These are phyloP conservation scores for Petrocephalus sullivani DNA, from an alignment of 2,797 vertebrate genomes.

Conservation along the genomic window DNA sequence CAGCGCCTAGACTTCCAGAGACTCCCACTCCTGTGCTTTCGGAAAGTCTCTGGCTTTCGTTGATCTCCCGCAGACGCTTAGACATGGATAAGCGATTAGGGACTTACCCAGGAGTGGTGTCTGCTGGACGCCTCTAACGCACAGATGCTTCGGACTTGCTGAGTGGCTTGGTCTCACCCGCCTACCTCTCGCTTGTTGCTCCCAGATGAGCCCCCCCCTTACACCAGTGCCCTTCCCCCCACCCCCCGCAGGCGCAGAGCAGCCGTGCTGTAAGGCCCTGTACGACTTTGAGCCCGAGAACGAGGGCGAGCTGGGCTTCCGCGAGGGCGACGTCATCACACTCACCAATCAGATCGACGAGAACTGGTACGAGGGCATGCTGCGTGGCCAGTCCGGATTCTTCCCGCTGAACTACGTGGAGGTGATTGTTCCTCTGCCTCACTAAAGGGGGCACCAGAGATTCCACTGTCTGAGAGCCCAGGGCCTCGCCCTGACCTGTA, in stretches of 20 bases:
- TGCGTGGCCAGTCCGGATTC: conserved; percentile 90
- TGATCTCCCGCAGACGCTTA: conserved; percentile 23
- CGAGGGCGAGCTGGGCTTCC: conserved; percentile 94
- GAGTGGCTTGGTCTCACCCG: not conserved
- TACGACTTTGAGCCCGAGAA: conserved; percentile 98
- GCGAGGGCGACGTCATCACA: conserved; percentile 91
- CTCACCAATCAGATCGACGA: conserved; percentile 98
- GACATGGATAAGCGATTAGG: not conserved
- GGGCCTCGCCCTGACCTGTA: conserved; percentile 44
- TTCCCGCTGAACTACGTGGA: conserved; percentile 98
- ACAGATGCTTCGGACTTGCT: not conserved
- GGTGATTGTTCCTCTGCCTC: conserved; percentile 83
- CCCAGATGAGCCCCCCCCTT: not conserved
- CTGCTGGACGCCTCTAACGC: not conserved
- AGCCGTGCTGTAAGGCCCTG: conserved; percentile 90
- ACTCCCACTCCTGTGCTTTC: not conserved
- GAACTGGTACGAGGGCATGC: conserved; percentile 98
- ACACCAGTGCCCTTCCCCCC: not conserved
- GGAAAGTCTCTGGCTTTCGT: not conserved
- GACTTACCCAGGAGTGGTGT: not conserved
- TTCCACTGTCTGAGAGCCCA: conserved; percentile 37
- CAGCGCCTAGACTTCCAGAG: not conserved
- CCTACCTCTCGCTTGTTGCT: not conserved
- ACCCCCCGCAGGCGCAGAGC: conserved; percentile 65
- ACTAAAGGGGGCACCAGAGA: conserved; percentile 59